Percentiles rank a stretch among this genome's conserved stretches.
phyloP scores from a whole-genome alignment of 2,797 vertebrate genomes.

The Enteromius thamalakanensis region DNA sequence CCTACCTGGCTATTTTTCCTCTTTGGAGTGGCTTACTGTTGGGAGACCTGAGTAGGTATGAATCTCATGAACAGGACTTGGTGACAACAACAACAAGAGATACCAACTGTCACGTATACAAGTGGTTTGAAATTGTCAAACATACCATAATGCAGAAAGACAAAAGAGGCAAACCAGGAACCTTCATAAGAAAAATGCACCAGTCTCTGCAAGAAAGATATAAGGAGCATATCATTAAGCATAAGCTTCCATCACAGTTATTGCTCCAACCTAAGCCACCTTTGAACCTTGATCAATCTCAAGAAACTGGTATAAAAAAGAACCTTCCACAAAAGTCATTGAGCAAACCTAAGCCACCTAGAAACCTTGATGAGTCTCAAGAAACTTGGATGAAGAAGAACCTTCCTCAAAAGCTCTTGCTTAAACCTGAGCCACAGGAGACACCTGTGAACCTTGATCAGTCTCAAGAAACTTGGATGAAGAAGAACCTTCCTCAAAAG shows the following conservation, averaged over 20 bases:
- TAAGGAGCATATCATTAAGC: neutral
- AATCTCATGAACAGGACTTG: neutral
- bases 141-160: neutral
- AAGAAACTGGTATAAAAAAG: too few species aligned
- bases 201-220: neutral
- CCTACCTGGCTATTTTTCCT: neutral
- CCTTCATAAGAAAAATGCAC: neutral
- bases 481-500: too few species aligned
- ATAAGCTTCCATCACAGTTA: neutral
- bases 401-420: too few species aligned
- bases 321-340: too few species aligned
- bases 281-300: neutral
- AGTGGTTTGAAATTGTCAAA: neutral
- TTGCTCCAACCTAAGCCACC: neutral
- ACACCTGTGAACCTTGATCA: too few species aligned
- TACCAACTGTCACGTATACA: neutral
- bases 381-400: neutral
- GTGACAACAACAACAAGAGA: constrained; percentile 1
- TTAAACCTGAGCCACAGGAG: neutral
- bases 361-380: neutral
- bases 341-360: too few species aligned
- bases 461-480: too few species aligned
- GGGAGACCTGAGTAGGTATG: neutral
- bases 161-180: neutral
- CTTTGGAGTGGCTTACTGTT: neutral